Evolutionary conservation across 1,140 invertebrate species (phyloP).

Genomic region (Tyrophagus putrescentiae): DNA sequence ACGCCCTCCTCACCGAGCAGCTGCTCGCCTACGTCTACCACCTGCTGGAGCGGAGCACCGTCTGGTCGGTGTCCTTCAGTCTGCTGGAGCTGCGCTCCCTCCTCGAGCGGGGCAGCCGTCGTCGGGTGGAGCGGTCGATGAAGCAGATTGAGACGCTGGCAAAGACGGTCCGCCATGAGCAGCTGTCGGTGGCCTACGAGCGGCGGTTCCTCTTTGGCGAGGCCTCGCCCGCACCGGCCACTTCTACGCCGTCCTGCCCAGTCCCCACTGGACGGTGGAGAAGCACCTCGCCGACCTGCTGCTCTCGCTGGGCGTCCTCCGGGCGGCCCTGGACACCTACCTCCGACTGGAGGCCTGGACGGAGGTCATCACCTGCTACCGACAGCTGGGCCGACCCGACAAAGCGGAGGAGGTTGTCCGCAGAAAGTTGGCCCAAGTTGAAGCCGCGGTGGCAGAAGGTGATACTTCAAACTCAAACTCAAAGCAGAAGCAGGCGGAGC

Average conservation of each 20-base stretch:
- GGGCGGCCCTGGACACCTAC: slow-evolving; percentile 71
- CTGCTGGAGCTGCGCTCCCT: slow-evolving; percentile 54
- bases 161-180: slow-evolving; percentile 36
- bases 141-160: slow-evolving; percentile 63
- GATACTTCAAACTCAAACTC: no score
- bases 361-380: slow-evolving; percentile 78
- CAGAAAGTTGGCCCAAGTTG: slow-evolving; percentile 58
- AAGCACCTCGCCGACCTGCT: slow-evolving; percentile 59
- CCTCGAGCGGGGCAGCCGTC: slow-evolving; percentile 54
- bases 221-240: slow-evolving; percentile 37
- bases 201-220: slow-evolving; percentile 15
- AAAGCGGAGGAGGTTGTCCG: slow-evolving; percentile 72
- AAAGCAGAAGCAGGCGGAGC: slow-evolving; percentile 47
- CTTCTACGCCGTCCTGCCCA: slow-evolving; percentile 39
- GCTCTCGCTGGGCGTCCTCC: slow-evolving; percentile 59
- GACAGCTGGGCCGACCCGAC: slow-evolving; percentile 33
- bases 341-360: slow-evolving; percentile 71
- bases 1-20: slow-evolving; percentile 60
- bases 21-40: slow-evolving; percentile 48
- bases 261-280: slow-evolving; percentile 56
- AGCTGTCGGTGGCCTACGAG: slow-evolving; percentile 33
- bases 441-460: slow-evolving; percentile 45
- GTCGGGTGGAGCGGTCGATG: slow-evolving; percentile 70
- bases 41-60: slow-evolving; percentile 32
- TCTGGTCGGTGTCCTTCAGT: slow-evolving; percentile 49